Conservation (phyloP, 2,888 invertebrate genomes). For the Drosophila macrospina region DNA sequence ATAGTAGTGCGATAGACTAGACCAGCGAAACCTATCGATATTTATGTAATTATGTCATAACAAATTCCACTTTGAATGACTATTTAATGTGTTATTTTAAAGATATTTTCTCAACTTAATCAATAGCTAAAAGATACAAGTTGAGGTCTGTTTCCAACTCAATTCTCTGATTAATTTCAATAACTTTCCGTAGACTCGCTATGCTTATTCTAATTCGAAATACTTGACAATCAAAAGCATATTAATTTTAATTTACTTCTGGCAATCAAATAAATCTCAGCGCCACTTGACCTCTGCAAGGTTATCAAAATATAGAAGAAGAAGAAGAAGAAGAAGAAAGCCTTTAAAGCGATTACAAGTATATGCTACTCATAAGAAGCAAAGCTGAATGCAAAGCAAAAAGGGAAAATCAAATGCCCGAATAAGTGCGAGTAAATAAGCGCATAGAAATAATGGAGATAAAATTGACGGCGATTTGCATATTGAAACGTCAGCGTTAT, state of each 20-base stretch:
- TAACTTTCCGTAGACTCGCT: neutral
- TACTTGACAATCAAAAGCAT: neutral
- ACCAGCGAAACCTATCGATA: no score
- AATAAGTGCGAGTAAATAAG: slow-evolving; percentile 1
- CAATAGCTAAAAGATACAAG: no score
- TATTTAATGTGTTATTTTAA: no score
- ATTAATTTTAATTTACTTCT: neutral
- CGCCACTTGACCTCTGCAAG: neutral
- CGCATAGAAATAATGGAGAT: slow-evolving; percentile 14
- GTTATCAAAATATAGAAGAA: neutral
- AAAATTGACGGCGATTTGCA: slow-evolving; percentile 27
- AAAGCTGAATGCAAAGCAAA: neutral
- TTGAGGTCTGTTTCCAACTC: no score
- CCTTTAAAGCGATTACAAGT: neutral
- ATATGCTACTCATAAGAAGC: neutral
- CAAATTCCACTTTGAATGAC: no score
- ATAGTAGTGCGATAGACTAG: no score
- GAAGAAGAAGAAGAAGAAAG: no score
- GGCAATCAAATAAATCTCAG: neutral
- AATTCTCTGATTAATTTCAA: no score
- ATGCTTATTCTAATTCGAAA: neutral
- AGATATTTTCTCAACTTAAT: no score
- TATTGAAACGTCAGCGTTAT: slow-evolving; percentile 16
- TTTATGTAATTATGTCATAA: no score
- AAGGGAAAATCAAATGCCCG: slow-evolving; percentile 20